Percentiles rank a stretch among this genome's conserved stretches.
These are phyloP conservation scores for Prenolepis imparis DNA, from an alignment of 2,888 invertebrate genomes.

Conservation along the genomic window DNA sequence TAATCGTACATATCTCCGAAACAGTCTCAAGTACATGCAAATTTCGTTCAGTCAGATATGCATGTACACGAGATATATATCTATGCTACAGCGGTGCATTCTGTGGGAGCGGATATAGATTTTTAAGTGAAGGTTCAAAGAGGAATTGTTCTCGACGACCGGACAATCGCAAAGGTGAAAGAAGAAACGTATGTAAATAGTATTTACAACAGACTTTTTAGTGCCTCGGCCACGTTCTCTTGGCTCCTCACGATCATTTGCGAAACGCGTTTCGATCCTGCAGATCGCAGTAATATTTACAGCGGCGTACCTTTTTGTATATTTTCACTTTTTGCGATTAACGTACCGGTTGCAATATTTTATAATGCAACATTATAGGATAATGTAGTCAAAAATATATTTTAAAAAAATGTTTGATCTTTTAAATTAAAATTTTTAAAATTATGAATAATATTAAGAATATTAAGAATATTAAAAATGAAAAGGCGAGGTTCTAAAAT, in stretches of 20 bases:
- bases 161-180: slow-evolving; percentile 27
- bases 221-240: slow-evolving; percentile 68
- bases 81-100: slow-evolving; percentile 54
- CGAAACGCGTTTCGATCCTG: background rate
- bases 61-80: slow-evolving; percentile 24
- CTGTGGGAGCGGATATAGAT: slow-evolving; percentile 54
- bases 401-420: slow-evolving; percentile 5
- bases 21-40: slow-evolving; percentile 27
- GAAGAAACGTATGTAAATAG: slow-evolving; percentile 40
- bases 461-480: background rate
- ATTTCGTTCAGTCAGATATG: slow-evolving; percentile 50
- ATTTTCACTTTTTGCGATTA: background rate
- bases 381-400: slow-evolving; percentile 8
- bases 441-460: slow-evolving; percentile 23
- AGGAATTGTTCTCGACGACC: slow-evolving; percentile 38
- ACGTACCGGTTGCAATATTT: slow-evolving; percentile 9
- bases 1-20: background rate
- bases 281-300: background rate
- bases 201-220: slow-evolving; percentile 72
- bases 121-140: background rate
- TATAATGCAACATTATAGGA: background rate
- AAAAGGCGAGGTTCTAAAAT: background rate
- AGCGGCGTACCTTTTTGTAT: background rate
- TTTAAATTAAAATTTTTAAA: slow-evolving; percentile 11
- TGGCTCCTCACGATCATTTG: background rate